A percentile compares a stretch with the other conserved stretches of the same genome.
phyloP scores from a whole-genome alignment of 1,140 invertebrate genomes.

The Lineus longissimus region DNA sequence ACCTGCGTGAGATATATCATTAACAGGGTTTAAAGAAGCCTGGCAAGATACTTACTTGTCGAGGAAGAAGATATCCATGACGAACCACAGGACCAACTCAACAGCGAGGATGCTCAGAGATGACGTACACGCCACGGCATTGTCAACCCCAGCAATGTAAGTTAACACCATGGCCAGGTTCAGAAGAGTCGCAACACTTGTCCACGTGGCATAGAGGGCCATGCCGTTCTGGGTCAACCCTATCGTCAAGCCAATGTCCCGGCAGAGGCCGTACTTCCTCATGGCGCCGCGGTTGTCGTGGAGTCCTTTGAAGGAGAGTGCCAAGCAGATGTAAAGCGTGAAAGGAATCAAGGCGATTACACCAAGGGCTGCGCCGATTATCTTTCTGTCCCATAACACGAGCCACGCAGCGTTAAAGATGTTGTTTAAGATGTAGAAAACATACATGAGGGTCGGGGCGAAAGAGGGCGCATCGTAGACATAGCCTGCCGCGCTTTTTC shows the following conservation, averaged over 20 bases:
- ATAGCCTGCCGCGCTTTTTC: constrained; percentile 3
- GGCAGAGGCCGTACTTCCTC: constrained; percentile 20
- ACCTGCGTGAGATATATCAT: too few species aligned
- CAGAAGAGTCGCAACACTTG: constrained; percentile 37
- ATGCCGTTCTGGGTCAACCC: constrained; percentile 46
- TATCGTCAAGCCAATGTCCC: constrained; percentile 36
- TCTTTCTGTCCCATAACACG: constrained; percentile 33
- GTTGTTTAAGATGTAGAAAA: constrained; percentile 18
- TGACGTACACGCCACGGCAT: constrained; percentile 9
- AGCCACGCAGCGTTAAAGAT: constrained; percentile 29
- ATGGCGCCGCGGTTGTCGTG: constrained; percentile 22
- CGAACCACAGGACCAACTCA: constrained; percentile 29
- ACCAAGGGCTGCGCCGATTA: constrained; percentile 12
- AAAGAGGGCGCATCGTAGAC: constrained; percentile 7
- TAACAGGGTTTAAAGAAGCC: too few species aligned
- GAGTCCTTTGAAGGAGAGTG: constrained; percentile 24
- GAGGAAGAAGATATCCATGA: constrained; percentile 32
- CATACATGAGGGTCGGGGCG: constrained; percentile 12
- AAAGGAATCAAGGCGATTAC: constrained; percentile 12
- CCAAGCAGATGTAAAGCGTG: constrained; percentile 12
- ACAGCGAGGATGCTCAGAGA: constrained; percentile 20
- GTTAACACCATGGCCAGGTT: constrained; percentile 37
- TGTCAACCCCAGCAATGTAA: constrained; percentile 17
- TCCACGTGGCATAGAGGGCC: constrained; percentile 44
- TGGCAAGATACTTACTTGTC: constrained; percentile 36